phyloP scores from a whole-genome alignment of 2,113 vertebrate genomes.

The Bubo bubo region DNA sequence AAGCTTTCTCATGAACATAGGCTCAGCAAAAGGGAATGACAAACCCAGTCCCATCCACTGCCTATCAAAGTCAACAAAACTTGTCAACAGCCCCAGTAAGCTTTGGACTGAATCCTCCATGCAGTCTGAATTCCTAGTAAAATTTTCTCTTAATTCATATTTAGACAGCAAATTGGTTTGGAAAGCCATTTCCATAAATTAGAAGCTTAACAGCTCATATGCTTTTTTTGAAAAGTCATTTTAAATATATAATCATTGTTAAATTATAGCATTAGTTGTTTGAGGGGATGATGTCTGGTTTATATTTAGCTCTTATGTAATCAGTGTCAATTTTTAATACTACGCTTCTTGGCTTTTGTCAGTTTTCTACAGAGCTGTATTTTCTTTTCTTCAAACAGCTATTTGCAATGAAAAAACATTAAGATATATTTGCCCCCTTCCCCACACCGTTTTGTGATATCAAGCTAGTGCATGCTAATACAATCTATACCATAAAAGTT shows the following conservation, averaged over 20 bases:
- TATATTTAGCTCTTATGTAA: conserved; percentile 2
- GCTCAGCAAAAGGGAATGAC: neutral
- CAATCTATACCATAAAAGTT: neutral
- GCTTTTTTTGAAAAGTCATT: neutral
- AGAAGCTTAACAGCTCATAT: neutral
- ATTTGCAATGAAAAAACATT: neutral
- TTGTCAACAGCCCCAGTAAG: rapidly evolving
- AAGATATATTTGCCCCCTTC: neutral
- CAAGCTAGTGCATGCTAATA: neutral
- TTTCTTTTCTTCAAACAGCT: neutral
- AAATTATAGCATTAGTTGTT: conserved; percentile 3
- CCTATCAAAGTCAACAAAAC: neutral
- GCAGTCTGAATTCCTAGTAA: neutral
- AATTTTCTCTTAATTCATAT: neutral
- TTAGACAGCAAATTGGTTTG: neutral
- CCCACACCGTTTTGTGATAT: neutral
- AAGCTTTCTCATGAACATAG: neutral
- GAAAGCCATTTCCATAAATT: neutral
- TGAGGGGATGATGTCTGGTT: neutral
- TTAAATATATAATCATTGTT: neutral
- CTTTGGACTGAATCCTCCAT: neutral
- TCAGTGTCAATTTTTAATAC: neutral
- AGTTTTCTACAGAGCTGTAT: neutral
- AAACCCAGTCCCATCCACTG: neutral
- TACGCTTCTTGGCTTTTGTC: neutral